Evolutionary conservation across 2,797 vertebrate genomes (phyloP), one percentile per base, ranked within the genome.

Genomic region (Helostoma temminkii): DNA sequence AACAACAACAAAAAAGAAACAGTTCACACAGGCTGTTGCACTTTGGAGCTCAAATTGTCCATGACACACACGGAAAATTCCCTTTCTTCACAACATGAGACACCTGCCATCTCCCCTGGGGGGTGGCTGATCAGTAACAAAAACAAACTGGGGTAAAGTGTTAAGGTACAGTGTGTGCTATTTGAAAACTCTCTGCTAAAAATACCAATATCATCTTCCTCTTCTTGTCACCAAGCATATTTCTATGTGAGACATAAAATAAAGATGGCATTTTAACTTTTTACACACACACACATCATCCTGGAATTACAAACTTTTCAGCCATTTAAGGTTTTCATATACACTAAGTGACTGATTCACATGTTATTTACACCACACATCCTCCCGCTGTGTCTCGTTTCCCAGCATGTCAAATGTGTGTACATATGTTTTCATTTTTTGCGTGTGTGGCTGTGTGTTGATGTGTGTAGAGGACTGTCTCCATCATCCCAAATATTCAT

Each of bases 401-500:
- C 70, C 59, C 69, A 59, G 66, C 66, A 61, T 41, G 66, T 76
- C 65, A 76, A 1, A 0, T 32, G 45, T 64, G 63, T 64, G 43
- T 47, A 11, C 30, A 21, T 56, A 49, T 48, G 55, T 80, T 49
- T 71, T 73, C 26, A 39, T 71, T 57, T 36, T 5, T 28, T 49
- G 41, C 59, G 39, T 50, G 48, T 32, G 43, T 9, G 58, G 6
- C n/a, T 60, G 48, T 47, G 50, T n/a, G 10, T 26, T 14, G n/a
- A 18, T 74, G 59, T 62, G 66, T 68, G 39, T 47, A 10, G 2
- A 58, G 24, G 49, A 36, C 65, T 74, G 80, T 84, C 76, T 86
- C 85, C 82, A 87, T 93, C 88, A 84, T 58, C 67, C 77, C 78
- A 90, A 88, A 90, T 87, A 83, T 87, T 86, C 83, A 77, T 83